Percentiles rank a stretch among this genome's conserved stretches.
Conservation (phyloP, 2,113 vertebrate species). For the Origma solitaria region DNA sequence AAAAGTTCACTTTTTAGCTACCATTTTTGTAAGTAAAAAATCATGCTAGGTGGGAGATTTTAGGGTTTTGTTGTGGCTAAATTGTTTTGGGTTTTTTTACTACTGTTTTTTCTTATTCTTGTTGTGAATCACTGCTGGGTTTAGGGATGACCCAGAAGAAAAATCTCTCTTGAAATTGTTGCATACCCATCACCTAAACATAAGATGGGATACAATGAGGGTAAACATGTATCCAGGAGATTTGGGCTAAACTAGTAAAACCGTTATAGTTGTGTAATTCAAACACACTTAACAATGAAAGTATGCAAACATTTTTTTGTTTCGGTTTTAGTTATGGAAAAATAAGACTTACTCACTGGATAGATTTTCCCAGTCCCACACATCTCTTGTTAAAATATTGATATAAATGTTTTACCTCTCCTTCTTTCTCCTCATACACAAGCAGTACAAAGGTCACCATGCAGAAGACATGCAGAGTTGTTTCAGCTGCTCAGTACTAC, state of each 20-base stretch:
- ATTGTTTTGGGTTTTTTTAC: neutral
- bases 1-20: neutral
- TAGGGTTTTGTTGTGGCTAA: neutral
- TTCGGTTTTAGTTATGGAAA: neutral
- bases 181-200: neutral
- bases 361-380: neutral
- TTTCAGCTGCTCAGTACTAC: conserved; percentile 60
- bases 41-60: neutral
- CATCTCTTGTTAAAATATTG: conserved; percentile 15
- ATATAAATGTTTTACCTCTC: neutral
- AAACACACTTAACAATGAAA: neutral
- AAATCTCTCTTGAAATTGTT: neutral
- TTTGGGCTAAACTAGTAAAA: neutral
- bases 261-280: neutral
- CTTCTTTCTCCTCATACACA: neutral
- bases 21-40: neutral
- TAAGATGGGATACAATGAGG: neutral
- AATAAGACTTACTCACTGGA: neutral
- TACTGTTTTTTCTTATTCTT: neutral
- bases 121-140: neutral
- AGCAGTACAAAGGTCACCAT: neutral
- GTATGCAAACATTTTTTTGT: neutral
- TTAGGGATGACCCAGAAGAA: neutral
- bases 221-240: neutral
- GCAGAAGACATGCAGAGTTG: neutral